Evolutionary conservation across 2,113 vertebrate species (phyloP), one percentile per base, ranked within the genome.

Genomic region (Equus przewalskii): DNA sequence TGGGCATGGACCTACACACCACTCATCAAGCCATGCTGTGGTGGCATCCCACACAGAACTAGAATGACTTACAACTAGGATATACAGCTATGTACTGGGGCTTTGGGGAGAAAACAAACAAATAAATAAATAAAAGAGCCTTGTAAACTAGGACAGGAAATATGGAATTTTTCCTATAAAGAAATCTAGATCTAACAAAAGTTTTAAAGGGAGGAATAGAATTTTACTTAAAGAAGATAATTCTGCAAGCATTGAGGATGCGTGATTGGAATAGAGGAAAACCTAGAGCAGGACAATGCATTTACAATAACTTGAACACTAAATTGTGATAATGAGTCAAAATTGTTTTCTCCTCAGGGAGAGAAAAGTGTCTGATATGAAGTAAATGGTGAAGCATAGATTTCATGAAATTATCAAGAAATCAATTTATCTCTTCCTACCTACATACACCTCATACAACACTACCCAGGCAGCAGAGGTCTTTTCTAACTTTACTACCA

Each of bases 191-290:
- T 67, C 18, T 60, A 86, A 36, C 33, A 92, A 94, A 7, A 6
- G 22, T 26, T 86, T 78, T 73, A 91, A 78, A 91, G 6, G 44
- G 60, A 78, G 7, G 4, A 79, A 41, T 49, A 46, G 46, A 7
- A 88, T 90, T 96, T 97, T 95, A 78, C 49, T 44, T 76, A 60
- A 94, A 84, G 41, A 80, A 76, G 7, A 67, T 14, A 88, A 94
- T 89, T 87, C 60, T 36, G 0, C 26, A 92, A 83, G 73, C 46
- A 94, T 5, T 84, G 44, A 94, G n/a, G 46, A 44, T 73, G 36
- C 28, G 6, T 92, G 22, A 78, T 36, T 79, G 21, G 26, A 82
- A 92, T 1, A 95, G 60, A 97, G 3, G 79, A 65, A 84, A 70
- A 75, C 1, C 4, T 86, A 62, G 14, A 22, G 9, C 33, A 90